These are phyloP conservation scores for Podarcis muralis DNA, from an alignment of 2,113 vertebrate genomes.

Conservation along the genomic window DNA sequence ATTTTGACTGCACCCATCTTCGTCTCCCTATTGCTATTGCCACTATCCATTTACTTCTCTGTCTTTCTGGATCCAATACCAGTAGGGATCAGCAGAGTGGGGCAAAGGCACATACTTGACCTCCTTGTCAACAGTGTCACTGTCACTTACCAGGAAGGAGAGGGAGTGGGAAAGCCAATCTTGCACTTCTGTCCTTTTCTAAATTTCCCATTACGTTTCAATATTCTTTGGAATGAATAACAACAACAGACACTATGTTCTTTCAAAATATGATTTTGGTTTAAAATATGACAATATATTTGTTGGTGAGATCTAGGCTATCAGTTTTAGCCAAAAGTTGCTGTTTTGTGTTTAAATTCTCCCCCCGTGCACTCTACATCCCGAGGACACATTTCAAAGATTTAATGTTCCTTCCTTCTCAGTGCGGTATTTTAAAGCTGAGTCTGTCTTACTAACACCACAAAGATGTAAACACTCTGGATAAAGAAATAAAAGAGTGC, in stretches of 20 bases:
- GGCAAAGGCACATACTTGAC: too few relatives aligned
- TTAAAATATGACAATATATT: constrained; percentile 41
- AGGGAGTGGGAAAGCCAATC: too few relatives aligned
- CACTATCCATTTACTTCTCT: not conserved
- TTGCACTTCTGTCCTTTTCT: too few relatives aligned
- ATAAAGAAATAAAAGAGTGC: constrained; percentile 55
- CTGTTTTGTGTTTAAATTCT: constrained; percentile 59
- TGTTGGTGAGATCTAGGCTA: constrained; percentile 29
- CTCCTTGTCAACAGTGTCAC: too few relatives aligned
- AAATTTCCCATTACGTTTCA: not conserved
- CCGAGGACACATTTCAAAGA: constrained; percentile 67
- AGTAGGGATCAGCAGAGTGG: not conserved
- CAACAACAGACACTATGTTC: constrained; percentile 27
- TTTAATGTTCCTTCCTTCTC: constrained; percentile 57
- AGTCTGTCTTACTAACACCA: constrained; percentile 58
- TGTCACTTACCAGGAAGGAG: too few relatives aligned
- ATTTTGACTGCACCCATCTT: not conserved
- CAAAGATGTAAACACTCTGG: constrained; percentile 67
- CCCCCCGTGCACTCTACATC: constrained; percentile 41
- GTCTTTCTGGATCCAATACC: not conserved
- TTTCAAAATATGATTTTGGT: constrained; percentile 45
- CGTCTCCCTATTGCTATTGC: not conserved
- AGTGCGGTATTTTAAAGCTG: constrained; percentile 54
- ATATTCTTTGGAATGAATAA: not conserved
- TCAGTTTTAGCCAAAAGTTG: constrained; percentile 50